Evolutionary conservation across 2,113 vertebrate species (phyloP).

Genomic region (Microcebus murinus): DNA sequence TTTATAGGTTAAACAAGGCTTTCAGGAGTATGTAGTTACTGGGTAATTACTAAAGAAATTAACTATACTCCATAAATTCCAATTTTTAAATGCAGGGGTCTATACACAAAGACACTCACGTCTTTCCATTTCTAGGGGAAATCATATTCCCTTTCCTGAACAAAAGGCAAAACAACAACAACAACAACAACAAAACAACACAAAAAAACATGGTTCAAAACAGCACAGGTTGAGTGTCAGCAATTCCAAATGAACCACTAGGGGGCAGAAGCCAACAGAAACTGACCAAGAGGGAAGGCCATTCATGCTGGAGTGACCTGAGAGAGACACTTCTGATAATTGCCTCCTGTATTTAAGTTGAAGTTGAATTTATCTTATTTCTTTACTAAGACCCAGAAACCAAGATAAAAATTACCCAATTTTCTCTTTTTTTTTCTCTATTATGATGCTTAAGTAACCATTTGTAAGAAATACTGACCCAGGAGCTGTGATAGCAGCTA

Average conservation of each 20-base stretch:
- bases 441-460: neutral
- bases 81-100: neutral
- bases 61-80: conserved; percentile 22
- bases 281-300: neutral
- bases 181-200: neutral
- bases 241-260: neutral
- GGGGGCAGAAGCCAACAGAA: conserved; percentile 41
- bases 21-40: conserved; percentile 7
- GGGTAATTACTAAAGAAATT: neutral
- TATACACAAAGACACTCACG: conserved; percentile 11
- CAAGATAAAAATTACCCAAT: neutral
- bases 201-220: neutral
- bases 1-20: conserved; percentile 19
- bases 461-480: neutral
- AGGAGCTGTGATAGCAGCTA: neutral
- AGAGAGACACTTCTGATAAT: conserved; percentile 40
- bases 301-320: neutral
- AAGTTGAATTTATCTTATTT: conserved; percentile 41
- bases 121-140: neutral
- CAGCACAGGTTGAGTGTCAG: neutral
- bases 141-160: neutral
- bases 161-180: neutral
- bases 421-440: neutral
- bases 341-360: neutral
- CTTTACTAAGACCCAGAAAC: conserved; percentile 11